These are phyloP conservation scores for Salticus scenicus DNA, from an alignment of 2,888 invertebrate species.

Conservation along the genomic window DNA sequence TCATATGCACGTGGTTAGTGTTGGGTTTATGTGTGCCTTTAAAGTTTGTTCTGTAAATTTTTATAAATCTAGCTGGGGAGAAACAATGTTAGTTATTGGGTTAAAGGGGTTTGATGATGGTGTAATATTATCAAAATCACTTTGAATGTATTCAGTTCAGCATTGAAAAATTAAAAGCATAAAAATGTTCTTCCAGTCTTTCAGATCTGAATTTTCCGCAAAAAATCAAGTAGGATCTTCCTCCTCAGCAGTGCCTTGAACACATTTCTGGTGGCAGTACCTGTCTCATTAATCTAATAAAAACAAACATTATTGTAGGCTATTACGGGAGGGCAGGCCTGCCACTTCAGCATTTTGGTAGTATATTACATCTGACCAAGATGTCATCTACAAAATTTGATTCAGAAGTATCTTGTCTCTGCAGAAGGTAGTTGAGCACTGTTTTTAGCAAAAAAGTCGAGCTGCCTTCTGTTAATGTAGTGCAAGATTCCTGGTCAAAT, in stretches of 20 bases:
- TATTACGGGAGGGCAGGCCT: slow-evolving; percentile 33
- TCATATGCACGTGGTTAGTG: neutral
- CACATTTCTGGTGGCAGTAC: slow-evolving; percentile 48
- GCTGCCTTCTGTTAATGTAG: slow-evolving; percentile 49
- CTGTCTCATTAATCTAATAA: slow-evolving; percentile 5
- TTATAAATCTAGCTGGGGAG: slow-evolving; percentile 55
- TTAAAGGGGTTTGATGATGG: slow-evolving; percentile 58
- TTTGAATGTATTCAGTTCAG: slow-evolving; percentile 19
- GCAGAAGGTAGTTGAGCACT: slow-evolving; percentile 43
- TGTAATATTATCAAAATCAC: slow-evolving; percentile 31
- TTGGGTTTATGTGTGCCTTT: slow-evolving; percentile 14
- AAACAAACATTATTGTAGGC: slow-evolving; percentile 19
- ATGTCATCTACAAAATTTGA: slow-evolving; percentile 50
- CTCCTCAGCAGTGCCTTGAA: slow-evolving; percentile 70
- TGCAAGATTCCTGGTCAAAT: slow-evolving; percentile 64
- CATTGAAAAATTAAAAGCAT: slow-evolving; percentile 23
- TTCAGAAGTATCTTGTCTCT: slow-evolving; percentile 25
- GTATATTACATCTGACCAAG: slow-evolving; percentile 19
- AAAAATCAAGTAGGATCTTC: slow-evolving; percentile 50
- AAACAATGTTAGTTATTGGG: slow-evolving; percentile 17
- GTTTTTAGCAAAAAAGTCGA: slow-evolving; percentile 33
- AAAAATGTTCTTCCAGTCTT: slow-evolving; percentile 62
- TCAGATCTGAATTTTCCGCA: slow-evolving; percentile 31
- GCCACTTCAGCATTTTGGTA: slow-evolving; percentile 52
- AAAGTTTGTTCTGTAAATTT: neutral